Conservation (phyloP, 2,888 invertebrate genomes). For the Polietes domitor region DNA sequence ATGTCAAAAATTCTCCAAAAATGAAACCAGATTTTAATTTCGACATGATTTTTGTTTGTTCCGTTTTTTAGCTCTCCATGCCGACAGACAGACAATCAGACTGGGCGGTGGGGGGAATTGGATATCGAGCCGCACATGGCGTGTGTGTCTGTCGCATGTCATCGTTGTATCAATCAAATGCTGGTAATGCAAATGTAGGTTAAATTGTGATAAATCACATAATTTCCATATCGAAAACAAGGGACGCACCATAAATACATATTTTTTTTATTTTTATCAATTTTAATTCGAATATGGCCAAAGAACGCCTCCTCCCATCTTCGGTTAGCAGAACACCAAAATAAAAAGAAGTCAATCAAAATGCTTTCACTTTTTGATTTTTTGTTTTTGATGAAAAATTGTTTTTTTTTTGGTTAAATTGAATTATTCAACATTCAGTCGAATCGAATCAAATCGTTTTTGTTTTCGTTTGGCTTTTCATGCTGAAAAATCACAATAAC, state of each 20-base stretch:
- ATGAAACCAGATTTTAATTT: conserved; percentile 8
- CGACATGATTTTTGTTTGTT: conserved; percentile 1
- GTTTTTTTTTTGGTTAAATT: background rate
- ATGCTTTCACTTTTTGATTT: conserved; percentile 12
- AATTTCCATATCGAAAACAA: conserved; percentile 18
- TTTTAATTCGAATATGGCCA: background rate
- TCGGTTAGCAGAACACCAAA: background rate
- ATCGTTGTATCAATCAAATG: conserved; percentile 29
- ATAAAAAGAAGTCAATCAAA: background rate
- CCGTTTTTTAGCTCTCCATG: conserved; percentile 25
- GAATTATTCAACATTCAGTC: background rate
- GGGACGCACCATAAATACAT: background rate
- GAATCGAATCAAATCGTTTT: too few species aligned
- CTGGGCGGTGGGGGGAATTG: background rate
- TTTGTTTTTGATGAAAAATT: background rate
- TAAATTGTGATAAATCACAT: conserved; percentile 59
- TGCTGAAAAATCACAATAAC: conserved; percentile 9
- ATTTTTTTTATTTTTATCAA: background rate
- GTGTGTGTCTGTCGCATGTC: conserved; percentile 14
- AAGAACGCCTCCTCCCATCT: conserved; percentile 25
- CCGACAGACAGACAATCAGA: conserved; percentile 21
- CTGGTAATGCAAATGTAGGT: conserved; percentile 45
- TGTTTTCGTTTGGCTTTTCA: background rate
- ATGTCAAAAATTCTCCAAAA: conserved; percentile 43
- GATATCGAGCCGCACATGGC: background rate